Conservation (phyloP, 2,113 vertebrate species). For the Tyto alba region DNA sequence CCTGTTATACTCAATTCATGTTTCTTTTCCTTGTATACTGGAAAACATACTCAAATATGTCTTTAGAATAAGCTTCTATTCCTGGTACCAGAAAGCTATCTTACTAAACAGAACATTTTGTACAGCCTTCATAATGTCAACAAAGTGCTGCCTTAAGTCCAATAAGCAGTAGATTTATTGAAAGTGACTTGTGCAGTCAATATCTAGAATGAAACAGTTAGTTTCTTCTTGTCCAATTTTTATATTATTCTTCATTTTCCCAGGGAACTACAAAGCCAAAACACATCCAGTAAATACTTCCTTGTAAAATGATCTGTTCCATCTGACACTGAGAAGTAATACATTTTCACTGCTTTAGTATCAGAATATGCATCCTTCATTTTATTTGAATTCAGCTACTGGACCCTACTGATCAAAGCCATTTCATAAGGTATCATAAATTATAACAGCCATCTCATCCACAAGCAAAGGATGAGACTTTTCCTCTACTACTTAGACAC, state of each 20-base stretch:
- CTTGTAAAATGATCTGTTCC: conserved; percentile 66
- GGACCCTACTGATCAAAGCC: conserved; percentile 50
- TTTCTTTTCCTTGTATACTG: not conserved
- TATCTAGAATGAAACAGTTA: conserved; percentile 66
- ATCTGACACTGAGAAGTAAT: conserved; percentile 57
- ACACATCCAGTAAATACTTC: conserved; percentile 59
- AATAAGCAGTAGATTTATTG: conserved; percentile 65
- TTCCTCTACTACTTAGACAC: conserved; percentile 49
- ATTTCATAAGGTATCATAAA: conserved; percentile 50
- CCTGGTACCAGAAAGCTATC: not conserved
- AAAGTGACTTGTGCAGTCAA: conserved; percentile 63
- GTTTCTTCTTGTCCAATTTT: conserved; percentile 70
- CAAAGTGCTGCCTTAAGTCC: conserved; percentile 45
- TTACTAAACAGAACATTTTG: conserved; percentile 37
- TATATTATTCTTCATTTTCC: conserved; percentile 72
- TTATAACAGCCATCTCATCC: conserved; percentile 51
- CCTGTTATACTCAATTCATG: not conserved
- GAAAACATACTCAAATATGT: not conserved
- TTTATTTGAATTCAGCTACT: conserved; percentile 71
- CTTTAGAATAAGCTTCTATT: conserved; percentile 1
- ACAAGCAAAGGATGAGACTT: conserved; percentile 36
- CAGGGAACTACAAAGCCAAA: conserved; percentile 50
- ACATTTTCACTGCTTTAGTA: conserved; percentile 50
- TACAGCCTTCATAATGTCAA: conserved; percentile 34
- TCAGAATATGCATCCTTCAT: conserved; percentile 64